These are phyloP conservation scores for Branchinecta lindahli DNA, from an alignment of 1,140 invertebrate species.

Conservation along the genomic window DNA sequence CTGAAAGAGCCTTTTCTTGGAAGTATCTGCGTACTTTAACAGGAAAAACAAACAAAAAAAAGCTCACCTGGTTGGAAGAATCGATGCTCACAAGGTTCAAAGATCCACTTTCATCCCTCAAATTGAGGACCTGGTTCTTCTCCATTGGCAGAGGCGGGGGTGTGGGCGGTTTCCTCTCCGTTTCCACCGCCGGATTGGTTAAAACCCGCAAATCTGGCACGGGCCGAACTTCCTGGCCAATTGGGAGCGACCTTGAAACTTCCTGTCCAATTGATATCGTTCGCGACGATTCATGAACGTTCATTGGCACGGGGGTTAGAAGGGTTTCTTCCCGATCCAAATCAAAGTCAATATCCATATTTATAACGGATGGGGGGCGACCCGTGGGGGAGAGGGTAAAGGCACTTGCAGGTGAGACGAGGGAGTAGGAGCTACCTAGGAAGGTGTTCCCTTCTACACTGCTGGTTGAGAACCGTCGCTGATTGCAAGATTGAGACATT, in stretches of 20 bases:
- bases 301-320: not conserved
- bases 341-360: constrained; percentile 23
- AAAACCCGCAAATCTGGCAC: not conserved
- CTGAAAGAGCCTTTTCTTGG: too few species aligned
- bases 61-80: constrained; percentile 9
- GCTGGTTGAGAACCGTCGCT: constrained; percentile 17
- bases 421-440: constrained; percentile 21
- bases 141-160: not conserved
- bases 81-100: not conserved
- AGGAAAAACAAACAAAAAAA: not conserved
- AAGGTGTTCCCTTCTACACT: constrained; percentile 21
- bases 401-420: constrained; percentile 22
- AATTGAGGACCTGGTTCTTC: not conserved
- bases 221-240: too few species aligned
- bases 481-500: constrained; percentile 15
- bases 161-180: not conserved
- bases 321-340: constrained; percentile 5
- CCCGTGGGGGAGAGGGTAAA: constrained; percentile 17
- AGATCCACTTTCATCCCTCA: not conserved
- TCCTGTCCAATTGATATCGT: too few species aligned
- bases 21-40: too few species aligned
- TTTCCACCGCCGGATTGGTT: not conserved
- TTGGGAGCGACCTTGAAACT: too few species aligned
- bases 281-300: not conserved
- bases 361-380: constrained; percentile 19